These are phyloP conservation scores for Caenorhabditis sulstoni DNA, from an alignment of 2,888 invertebrate genomes.

Conservation along the genomic window DNA sequence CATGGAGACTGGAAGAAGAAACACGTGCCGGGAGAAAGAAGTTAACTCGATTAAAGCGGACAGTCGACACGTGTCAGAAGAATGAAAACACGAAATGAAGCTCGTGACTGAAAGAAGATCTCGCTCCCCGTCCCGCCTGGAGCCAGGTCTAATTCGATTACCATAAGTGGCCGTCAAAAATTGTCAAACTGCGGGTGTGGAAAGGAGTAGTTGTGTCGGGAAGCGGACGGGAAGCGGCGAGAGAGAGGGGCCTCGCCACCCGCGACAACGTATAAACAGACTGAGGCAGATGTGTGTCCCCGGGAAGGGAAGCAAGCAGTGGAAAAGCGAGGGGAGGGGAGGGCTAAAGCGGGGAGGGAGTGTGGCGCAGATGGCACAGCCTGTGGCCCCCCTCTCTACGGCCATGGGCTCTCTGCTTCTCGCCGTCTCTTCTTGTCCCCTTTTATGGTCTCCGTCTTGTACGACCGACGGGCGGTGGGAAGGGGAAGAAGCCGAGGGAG, in stretches of 20 bases:
- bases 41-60: not conserved
- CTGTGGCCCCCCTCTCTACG: slow-evolving; percentile 1
- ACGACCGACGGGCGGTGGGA: not conserved
- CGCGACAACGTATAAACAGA: not conserved
- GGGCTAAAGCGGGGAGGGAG: not conserved
- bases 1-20: slow-evolving; percentile 3
- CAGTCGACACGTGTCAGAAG: slow-evolving; percentile 10
- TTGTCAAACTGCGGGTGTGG: too few species aligned
- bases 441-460: slow-evolving; percentile 1
- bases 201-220: too few species aligned
- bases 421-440: slow-evolving; percentile 9
- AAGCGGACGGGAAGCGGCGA: too few species aligned
- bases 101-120: not conserved
- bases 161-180: not conserved
- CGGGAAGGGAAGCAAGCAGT: slow-evolving; percentile 14
- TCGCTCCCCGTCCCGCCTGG: too few species aligned
- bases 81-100: not conserved
- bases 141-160: not conserved
- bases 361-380: slow-evolving; percentile 38
- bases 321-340: too few species aligned
- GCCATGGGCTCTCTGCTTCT: slow-evolving; percentile 46
- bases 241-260: not conserved
- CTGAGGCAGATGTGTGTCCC: slow-evolving; percentile 8
- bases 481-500: slow-evolving; percentile 6
- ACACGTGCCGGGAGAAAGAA: slow-evolving; percentile 4